phyloP scores from a whole-genome alignment of 2,888 invertebrate genomes.

The Chymomyza caudatula region DNA sequence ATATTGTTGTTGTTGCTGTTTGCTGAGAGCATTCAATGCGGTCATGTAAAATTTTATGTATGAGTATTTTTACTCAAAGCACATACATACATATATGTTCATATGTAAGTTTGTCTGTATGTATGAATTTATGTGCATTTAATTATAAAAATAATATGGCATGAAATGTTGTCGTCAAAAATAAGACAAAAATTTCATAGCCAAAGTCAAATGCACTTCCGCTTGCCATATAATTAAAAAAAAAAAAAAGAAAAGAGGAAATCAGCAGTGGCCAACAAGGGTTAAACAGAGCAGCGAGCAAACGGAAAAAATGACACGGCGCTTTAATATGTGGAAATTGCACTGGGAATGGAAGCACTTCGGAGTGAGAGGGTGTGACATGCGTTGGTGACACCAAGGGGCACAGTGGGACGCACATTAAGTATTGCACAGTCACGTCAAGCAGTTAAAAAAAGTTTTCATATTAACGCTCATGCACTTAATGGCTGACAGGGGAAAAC shows the following conservation, averaged over 20 bases:
- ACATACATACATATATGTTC: background rate
- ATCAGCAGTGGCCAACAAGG: background rate
- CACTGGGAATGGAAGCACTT: background rate
- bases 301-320: background rate
- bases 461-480: background rate
- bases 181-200: background rate
- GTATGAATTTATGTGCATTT: constrained; percentile 33
- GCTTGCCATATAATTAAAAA: background rate
- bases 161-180: constrained; percentile 36
- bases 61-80: background rate
- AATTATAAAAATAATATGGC: constrained; percentile 63
- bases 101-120: constrained; percentile 38
- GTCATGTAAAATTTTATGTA: background rate
- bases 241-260: background rate
- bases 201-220: background rate
- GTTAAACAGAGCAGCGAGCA: background rate
- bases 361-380: background rate
- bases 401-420: background rate
- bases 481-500: background rate
- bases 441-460: background rate
- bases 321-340: background rate
- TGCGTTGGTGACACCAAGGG: too few relatives aligned
- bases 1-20: background rate
- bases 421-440: background rate
- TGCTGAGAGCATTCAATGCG: background rate